Percentiles rank a stretch among this genome's conserved stretches.
These are phyloP conservation scores for Pangasianodon hypophthalmus DNA, from an alignment of 2,113 vertebrate species.

Conservation along the genomic window DNA sequence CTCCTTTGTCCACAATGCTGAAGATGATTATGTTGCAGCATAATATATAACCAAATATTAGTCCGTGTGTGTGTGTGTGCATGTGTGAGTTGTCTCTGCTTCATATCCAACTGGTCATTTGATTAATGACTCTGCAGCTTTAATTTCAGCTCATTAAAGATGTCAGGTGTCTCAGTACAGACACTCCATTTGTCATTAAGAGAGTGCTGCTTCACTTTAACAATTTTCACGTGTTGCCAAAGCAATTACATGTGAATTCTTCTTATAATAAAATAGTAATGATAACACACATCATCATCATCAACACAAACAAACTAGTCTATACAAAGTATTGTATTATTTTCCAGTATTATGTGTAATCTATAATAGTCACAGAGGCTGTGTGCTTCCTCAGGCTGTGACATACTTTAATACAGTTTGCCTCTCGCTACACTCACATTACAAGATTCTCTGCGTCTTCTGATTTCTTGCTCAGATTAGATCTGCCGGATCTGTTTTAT, in stretches of 20 bases:
- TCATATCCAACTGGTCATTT: neutral
- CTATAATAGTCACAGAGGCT: too few species aligned
- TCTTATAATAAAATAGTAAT: neutral
- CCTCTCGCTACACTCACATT: neutral
- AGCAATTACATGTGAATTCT: neutral
- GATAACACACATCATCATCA: neutral
- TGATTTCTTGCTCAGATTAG: neutral
- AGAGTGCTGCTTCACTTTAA: neutral
- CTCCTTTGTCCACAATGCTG: neutral
- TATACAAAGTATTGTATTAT: neutral
- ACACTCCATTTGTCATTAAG: neutral
- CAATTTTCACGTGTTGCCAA: neutral
- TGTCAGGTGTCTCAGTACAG: neutral
- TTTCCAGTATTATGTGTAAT: neutral
- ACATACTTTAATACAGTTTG: neutral
- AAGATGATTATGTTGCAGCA: neutral
- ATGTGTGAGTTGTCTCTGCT: neutral
- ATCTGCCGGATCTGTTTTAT: neutral
- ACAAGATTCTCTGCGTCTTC: neutral
- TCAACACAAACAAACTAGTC: neutral
- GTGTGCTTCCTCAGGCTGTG: neutral
- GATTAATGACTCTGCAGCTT: slow-evolving; percentile 25
- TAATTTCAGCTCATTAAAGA: slow-evolving; percentile 15
- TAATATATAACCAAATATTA: neutral
- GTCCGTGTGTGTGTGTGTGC: neutral